Evolutionary conservation across 1,140 invertebrate genomes (phyloP).

Genomic region (Drosophila insularis): DNA sequence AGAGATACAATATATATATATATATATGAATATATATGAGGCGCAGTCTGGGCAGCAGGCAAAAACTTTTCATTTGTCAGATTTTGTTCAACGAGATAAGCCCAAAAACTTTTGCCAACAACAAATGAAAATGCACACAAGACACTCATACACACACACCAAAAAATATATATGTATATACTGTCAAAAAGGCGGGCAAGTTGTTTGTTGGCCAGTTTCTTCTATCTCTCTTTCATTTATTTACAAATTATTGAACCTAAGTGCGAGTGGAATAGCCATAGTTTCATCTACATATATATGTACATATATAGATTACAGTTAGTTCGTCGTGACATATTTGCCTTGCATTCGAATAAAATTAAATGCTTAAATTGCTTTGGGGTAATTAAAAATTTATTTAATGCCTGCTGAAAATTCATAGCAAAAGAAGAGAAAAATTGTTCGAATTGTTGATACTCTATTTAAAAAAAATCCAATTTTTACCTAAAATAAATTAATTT

Average conservation of each 20-base stretch:
- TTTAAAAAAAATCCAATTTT: conserved; percentile 35
- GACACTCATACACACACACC: conserved; percentile 32
- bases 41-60: conserved; percentile 11
- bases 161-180: conserved; percentile 46
- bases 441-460: neutral
- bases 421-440: conserved; percentile 6
- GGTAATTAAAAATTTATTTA: conserved; percentile 58
- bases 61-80: conserved; percentile 67
- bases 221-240: conserved; percentile 43
- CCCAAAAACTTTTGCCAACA: conserved; percentile 50
- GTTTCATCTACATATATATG: neutral
- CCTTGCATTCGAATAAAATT: conserved; percentile 22
- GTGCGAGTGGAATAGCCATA: conserved; percentile 62
- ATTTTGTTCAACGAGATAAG: conserved; percentile 52
- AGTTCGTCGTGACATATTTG: conserved; percentile 19
- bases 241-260: neutral
- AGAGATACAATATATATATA: conserved; percentile 12
- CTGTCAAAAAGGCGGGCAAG: conserved; percentile 54
- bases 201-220: conserved; percentile 33
- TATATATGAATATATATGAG: neutral
- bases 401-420: conserved; percentile 2
- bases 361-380: conserved; percentile 33
- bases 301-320: conserved; percentile 24
- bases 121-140: conserved; percentile 65
- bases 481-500: conserved; percentile 25